Evolutionary conservation across 2,113 vertebrate genomes (phyloP).

Genomic region (Pholis gunnellus): DNA sequence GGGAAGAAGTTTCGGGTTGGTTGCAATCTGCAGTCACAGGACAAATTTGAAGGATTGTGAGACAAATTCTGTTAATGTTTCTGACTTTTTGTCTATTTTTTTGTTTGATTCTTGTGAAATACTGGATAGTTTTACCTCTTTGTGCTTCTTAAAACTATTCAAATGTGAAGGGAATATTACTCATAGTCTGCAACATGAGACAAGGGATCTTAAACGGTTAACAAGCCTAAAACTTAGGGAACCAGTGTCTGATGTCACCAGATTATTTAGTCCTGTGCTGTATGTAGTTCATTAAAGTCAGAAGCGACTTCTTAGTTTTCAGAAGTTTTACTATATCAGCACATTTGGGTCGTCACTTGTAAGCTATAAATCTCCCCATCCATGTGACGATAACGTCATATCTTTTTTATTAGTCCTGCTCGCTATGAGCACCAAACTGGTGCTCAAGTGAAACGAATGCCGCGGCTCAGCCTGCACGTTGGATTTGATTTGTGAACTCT

Average conservation of each 20-base stretch:
- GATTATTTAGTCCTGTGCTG: not conserved
- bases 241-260: not conserved
- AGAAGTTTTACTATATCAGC: not conserved
- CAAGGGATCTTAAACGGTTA: not conserved
- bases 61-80: not conserved
- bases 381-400: slow-evolving; percentile 37
- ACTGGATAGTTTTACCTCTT: not conserved
- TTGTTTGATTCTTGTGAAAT: not conserved
- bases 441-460: slow-evolving; percentile 49
- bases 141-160: not conserved
- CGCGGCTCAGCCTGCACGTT: slow-evolving; percentile 7
- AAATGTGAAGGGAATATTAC: not conserved
- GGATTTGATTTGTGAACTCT: slow-evolving; percentile 72
- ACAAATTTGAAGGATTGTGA: not conserved
- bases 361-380: not conserved
- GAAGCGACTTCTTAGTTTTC: not conserved
- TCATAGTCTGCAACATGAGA: not conserved
- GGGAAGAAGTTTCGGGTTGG: not conserved
- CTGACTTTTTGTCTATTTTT: not conserved
- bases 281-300: not conserved
- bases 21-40: too few species aligned
- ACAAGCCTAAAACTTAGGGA: not conserved
- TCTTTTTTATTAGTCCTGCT: slow-evolving; percentile 34
- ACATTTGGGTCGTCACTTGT: not conserved
- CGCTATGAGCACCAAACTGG: slow-evolving; percentile 24